phyloP scores from a whole-genome alignment of 2,888 invertebrate genomes.

The Panopea generosa region DNA sequence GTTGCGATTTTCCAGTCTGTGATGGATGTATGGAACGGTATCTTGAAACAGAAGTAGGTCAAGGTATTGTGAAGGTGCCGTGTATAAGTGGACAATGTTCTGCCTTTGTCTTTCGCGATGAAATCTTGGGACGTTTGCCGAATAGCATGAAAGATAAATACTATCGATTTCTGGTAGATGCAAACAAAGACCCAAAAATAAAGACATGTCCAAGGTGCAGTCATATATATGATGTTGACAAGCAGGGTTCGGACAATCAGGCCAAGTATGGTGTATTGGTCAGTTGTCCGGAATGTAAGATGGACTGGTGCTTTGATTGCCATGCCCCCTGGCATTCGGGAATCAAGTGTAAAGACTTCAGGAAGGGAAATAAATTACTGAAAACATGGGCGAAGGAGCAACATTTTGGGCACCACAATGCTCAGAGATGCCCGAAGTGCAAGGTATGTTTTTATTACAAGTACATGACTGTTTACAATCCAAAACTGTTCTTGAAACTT shows the following conservation, averaged over 20 bases:
- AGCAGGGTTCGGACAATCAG: conserved; percentile 21
- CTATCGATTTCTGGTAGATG: conserved; percentile 81
- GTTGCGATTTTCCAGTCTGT: conserved; percentile 83
- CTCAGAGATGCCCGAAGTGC: conserved; percentile 85
- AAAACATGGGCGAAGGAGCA: conserved; percentile 84
- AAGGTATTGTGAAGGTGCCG: conserved; percentile 81
- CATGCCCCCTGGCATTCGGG: conserved; percentile 85
- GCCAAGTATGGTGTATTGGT: conserved; percentile 70
- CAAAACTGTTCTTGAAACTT: too few relatives aligned
- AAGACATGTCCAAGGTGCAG: conserved; percentile 85
- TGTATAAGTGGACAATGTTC: conserved; percentile 82
- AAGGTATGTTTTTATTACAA: conserved; percentile 83
- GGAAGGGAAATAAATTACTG: conserved; percentile 84
- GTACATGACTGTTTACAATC: too few relatives aligned
- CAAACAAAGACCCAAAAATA: conserved; percentile 81
- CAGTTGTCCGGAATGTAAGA: conserved; percentile 81
- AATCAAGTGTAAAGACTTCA: conserved; percentile 83
- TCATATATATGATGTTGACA: conserved; percentile 51
- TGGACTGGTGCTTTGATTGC: conserved; percentile 85
- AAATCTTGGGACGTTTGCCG: conserved; percentile 81
- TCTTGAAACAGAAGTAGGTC: conserved; percentile 76
- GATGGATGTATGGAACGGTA: conserved; percentile 81
- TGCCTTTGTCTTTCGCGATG: conserved; percentile 81
- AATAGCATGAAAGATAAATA: conserved; percentile 80
- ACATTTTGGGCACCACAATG: conserved; percentile 84